Base-by-base conservation (phyloP, 2,113 vertebrate genomes). In the Delphinapterus leucas region DNA sequence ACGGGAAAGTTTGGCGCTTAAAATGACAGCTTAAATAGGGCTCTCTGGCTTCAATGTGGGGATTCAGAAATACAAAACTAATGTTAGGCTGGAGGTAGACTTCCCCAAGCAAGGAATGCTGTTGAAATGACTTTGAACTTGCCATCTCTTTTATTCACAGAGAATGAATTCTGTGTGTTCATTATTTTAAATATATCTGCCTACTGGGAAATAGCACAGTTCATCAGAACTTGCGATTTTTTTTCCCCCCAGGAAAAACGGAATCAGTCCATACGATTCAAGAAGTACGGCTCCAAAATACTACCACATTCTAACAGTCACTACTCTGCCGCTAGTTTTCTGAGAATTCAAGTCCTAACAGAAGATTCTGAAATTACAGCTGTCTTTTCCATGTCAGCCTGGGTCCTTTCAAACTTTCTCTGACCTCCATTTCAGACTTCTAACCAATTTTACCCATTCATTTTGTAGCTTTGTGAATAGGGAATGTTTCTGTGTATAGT, bases 271-370 rank as follows among this genome's bases (percentile, higher is more conserved):
- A 14, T 9, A 41, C 8, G 9, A 60, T 31, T 68, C 44, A 41
- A 61, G 2, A 36, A 47, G 25, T 0, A 21, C 1, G 14, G 8
- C 60, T 84, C 17, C 6, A 6, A 0, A 8, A 14, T 4, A 14
- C 33, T 4, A 23, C 9, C 49, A 28, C 5, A 21, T 6, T n/a
- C 49, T 49, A 23, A 33, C 3, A 26, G 33, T 0, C 11, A 44
- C 8, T 28, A 1, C 41, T 25, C 18, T 2, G 26, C 5, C 1
- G 0, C 23, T 14, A 2, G 71, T 8, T 14, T 71, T 33, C 61
- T 84, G 53, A 71, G 20, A 58, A 58, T 11, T 28, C 41, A 33
- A n/a, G 63, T 28, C n/a, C 18, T 7, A 14, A 31, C 11, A 3
- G 68, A 17, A 63, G 41, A 82, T 49, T 68, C 2, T 13, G 68